Evolutionary conservation across 2,113 vertebrate species (phyloP), one percentile per base, ranked within the genome.

Genomic region (Astatotilapia flaviijosephi): DNA sequence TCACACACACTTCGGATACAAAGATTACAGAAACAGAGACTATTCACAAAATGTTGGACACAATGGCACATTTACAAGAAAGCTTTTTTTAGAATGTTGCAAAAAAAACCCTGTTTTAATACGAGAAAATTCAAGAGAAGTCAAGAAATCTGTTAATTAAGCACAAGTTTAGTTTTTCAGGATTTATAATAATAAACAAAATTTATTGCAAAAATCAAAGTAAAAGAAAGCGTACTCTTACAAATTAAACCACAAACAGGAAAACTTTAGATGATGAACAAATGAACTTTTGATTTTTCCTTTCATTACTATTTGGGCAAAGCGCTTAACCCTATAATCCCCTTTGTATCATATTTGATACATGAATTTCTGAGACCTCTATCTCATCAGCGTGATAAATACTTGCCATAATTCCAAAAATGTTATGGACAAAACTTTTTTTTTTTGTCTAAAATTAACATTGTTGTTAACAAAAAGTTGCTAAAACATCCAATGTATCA

Each of bases 21-120:
- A 77, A 77, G 45, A 51, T 77, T 51, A 31, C 45, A 77, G 26
- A 49, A 49, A 77, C 45, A 77, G 62, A 37, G 19, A 68, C 62
- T 68, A 37, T 68, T 37, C 62, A n/a, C 17, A 51, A 31, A n/a
- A 77, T 51, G 15, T 51, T 31, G 28, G 26, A 51, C 15, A 77
- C 11, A 49, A 8, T n/a, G 6, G 15, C 14, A 17, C 45, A n/a
- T 77, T 77, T 77, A 19, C 3, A 33, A n/a, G 10, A 49, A 51
- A 8, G 45, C 17, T 35, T 77, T 49, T 51, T 31, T 12, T 13
- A 51, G 15, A 77, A 51, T n/a, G 47, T 49, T 33, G 45, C 47
- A 31, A 33, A 49, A 49, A 70, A 49, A 19, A 3, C 0, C 0
- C 23, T 5, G 70, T 45, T 75, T 47, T 47, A 75, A 49, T 28